Conservation (phyloP, 1,140 invertebrate species). For the Parasteatoda tepidariorum region DNA sequence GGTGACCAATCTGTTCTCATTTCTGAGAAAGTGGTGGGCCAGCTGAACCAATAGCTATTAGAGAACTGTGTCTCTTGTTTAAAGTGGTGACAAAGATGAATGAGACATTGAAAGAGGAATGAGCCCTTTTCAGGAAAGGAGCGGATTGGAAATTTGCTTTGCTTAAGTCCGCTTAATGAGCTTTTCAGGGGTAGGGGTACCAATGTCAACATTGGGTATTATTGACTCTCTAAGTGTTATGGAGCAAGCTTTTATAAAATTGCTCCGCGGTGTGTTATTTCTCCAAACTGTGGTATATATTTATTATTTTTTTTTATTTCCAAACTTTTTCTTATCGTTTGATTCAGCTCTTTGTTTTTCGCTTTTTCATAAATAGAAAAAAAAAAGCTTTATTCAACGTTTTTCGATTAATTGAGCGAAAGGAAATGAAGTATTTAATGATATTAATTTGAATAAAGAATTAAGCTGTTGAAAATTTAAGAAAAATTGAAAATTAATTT, state of each 20-base stretch:
- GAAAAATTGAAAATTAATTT: too few relatives aligned
- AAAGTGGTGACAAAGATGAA: slow-evolving; percentile 58
- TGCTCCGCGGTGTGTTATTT: slow-evolving; percentile 11
- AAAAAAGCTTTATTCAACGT: too few relatives aligned
- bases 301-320: not conserved
- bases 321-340: too few relatives aligned
- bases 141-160: slow-evolving; percentile 55
- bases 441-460: too few relatives aligned
- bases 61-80: slow-evolving; percentile 35
- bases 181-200: slow-evolving; percentile 9
- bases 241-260: slow-evolving; percentile 13
- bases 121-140: slow-evolving; percentile 28
- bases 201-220: slow-evolving; percentile 43
- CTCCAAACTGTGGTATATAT: not conserved
- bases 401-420: too few relatives aligned
- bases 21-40: slow-evolving; percentile 17
- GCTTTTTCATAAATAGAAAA: too few relatives aligned
- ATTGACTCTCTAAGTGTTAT: slow-evolving; percentile 34
- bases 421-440: too few relatives aligned
- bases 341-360: too few relatives aligned
- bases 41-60: slow-evolving; percentile 30
- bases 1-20: not conserved
- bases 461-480: too few relatives aligned
- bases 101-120: slow-evolving; percentile 44
- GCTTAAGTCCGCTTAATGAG: slow-evolving; percentile 54